phyloP scores from a whole-genome alignment of 1,140 invertebrate genomes.

The Cepaea nemoralis region DNA sequence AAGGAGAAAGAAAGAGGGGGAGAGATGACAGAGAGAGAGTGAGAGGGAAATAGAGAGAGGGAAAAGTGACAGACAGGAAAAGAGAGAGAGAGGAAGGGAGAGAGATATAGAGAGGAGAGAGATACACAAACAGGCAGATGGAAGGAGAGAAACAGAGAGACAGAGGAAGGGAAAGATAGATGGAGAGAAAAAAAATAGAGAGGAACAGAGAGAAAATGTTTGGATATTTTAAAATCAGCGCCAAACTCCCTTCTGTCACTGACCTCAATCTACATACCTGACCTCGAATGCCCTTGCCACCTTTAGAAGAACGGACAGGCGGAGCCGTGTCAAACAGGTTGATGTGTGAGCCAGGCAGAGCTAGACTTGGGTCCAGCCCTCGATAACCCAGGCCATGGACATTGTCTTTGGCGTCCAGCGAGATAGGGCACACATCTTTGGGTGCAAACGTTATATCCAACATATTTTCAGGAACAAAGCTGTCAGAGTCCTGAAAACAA shows the following conservation, averaged over 20 bases:
- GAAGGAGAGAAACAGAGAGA: too few relatives aligned
- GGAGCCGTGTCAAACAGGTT: constrained; percentile 65
- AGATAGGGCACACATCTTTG: constrained; percentile 80
- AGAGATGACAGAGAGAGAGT: too few relatives aligned
- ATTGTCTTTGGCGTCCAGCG: constrained; percentile 81
- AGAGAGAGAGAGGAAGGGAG: too few relatives aligned
- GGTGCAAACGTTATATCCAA: constrained; percentile 76
- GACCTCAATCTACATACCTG: constrained; percentile 69
- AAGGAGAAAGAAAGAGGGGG: too few relatives aligned
- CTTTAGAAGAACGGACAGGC: constrained; percentile 47
- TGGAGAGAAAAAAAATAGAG: too few relatives aligned
- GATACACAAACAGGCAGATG: too few relatives aligned
- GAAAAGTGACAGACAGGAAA: too few relatives aligned
- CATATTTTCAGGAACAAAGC: constrained; percentile 40
- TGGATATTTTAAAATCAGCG: too few relatives aligned
- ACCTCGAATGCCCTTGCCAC: constrained; percentile 83
- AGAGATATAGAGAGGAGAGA: too few relatives aligned
- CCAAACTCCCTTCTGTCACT: neutral
- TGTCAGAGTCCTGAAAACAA: constrained; percentile 71
- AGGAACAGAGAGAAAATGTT: too few relatives aligned
- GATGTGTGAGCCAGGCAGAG: constrained; percentile 60
- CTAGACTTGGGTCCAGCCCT: constrained; percentile 76
- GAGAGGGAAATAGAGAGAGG: too few relatives aligned
- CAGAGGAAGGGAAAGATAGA: too few relatives aligned
- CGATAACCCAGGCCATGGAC: constrained; percentile 84